phyloP scores from a whole-genome alignment of 2,888 invertebrate genomes.

The Suillia variegata region DNA sequence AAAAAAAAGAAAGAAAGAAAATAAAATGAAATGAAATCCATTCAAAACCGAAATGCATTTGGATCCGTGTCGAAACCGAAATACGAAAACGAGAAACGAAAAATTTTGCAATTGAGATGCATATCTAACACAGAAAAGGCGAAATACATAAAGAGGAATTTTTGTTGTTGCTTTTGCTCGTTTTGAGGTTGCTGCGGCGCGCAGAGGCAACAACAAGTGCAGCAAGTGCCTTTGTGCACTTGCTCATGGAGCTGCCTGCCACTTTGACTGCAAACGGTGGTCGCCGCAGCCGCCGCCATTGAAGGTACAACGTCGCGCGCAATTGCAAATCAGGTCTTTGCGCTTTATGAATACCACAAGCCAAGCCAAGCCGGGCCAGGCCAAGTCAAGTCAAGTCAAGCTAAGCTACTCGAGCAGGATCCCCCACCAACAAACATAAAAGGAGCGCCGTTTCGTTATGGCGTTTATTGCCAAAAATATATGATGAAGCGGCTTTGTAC shows the following conservation, averaged over 20 bases:
- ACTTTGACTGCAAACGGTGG: no score
- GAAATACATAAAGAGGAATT: constrained; percentile 11
- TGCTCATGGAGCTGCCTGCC: no score
- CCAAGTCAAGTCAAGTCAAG: no score
- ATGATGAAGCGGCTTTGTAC: no score
- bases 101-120: constrained; percentile 28
- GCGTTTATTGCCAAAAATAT: no score
- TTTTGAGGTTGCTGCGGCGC: constrained; percentile 9
- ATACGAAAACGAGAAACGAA: neutral
- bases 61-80: neutral
- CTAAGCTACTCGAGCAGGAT: no score
- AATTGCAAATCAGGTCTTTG: neutral
- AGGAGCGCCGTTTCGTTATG: no score
- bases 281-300: neutral
- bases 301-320: neutral
- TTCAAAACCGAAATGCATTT: constrained; percentile 19
- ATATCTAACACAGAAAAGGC: neutral
- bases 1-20: constrained; percentile 25
- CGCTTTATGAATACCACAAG: no score
- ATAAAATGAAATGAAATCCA: no score
- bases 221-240: neutral
- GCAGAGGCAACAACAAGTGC: no score
- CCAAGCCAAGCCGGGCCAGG: no score
- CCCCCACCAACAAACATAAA: no score
- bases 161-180: constrained; percentile 7